These are phyloP conservation scores for Odontocerum albicorne DNA, from an alignment of 2,888 invertebrate genomes.

Conservation along the genomic window DNA sequence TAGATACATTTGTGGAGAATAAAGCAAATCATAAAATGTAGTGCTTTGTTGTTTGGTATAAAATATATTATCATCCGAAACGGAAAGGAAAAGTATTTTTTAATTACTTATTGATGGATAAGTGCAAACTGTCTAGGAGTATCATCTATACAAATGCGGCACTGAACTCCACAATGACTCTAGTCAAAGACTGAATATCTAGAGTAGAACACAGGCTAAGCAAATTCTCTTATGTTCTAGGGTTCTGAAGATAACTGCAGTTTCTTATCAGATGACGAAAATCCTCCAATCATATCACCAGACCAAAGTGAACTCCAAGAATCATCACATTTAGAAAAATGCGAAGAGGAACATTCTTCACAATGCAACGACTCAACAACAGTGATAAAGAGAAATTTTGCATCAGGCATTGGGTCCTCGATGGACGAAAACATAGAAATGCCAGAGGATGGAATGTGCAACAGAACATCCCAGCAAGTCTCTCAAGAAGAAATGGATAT, in stretches of 20 bases:
- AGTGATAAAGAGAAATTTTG: conserved; percentile 5
- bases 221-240: conserved; percentile 40
- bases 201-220: too few species aligned
- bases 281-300: conserved; percentile 55
- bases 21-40: too few species aligned
- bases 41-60: too few species aligned
- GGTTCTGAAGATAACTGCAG: conserved; percentile 62
- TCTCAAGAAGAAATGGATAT: conserved; percentile 35
- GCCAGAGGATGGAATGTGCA: conserved; percentile 26
- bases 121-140: too few species aligned
- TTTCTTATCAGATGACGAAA: conserved; percentile 59
- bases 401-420: conserved; percentile 22
- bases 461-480: conserved; percentile 20
- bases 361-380: conserved; percentile 12
- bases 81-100: too few species aligned
- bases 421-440: conserved; percentile 34
- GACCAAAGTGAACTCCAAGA: conserved; percentile 53
- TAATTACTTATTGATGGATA: too few species aligned
- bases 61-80: too few species aligned
- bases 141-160: too few species aligned
- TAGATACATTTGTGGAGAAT: too few species aligned
- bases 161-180: too few species aligned
- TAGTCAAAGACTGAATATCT: too few species aligned
- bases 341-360: conserved; percentile 23
- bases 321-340: conserved; percentile 39